Evolutionary conservation across 2,113 vertebrate genomes (phyloP).

Genomic region (Triplophysa tibetana): DNA sequence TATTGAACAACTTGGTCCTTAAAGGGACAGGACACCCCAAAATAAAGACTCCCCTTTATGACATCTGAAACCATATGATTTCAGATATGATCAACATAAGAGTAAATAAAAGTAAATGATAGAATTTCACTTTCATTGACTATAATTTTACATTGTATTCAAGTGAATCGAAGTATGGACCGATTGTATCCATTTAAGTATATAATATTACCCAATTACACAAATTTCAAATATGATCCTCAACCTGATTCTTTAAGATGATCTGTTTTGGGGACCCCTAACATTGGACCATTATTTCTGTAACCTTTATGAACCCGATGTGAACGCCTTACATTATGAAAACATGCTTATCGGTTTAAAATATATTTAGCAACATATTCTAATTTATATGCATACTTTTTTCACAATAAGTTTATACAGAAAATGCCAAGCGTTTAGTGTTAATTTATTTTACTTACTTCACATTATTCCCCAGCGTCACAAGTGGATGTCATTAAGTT

Average conservation of each 20-base stretch:
- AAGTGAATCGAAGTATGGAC: background rate
- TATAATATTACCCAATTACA: no score
- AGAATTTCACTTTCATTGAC: no score
- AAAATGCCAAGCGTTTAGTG: background rate
- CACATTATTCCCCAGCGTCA: background rate
- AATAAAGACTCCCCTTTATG: no score
- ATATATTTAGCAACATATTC: background rate
- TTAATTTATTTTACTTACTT: background rate
- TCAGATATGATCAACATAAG: no score
- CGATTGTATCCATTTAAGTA: no score
- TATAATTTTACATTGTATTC: background rate
- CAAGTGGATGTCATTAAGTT: background rate
- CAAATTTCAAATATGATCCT: background rate
- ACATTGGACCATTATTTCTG: background rate
- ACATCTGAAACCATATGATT: no score
- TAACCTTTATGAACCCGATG: slow-evolving; percentile 1
- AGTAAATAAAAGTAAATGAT: no score
- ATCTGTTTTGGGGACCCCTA: background rate
- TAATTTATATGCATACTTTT: background rate
- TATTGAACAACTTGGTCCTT: background rate
- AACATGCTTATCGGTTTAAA: slow-evolving; percentile 12
- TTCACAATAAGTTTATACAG: background rate
- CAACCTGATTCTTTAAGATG: background rate
- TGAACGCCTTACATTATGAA: slow-evolving; percentile 3
- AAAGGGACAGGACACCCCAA: no score